Evolutionary conservation across 2,113 vertebrate genomes (phyloP), one percentile per base, ranked within the genome.

Genomic region (Marmota flaviventris): DNA sequence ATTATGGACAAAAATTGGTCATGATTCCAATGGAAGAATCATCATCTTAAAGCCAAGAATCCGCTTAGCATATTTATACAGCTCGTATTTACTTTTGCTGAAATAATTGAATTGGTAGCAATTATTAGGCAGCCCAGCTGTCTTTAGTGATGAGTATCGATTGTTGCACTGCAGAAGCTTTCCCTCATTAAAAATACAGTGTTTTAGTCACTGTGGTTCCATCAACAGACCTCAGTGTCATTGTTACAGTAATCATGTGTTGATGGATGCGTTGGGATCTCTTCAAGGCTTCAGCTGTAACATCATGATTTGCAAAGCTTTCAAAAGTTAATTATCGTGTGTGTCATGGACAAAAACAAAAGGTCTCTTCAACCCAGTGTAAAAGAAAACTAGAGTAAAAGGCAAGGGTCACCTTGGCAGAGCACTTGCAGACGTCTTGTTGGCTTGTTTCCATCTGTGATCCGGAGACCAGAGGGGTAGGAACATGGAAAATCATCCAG

Each of bases 41-140:
- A 63, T 63, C 24, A 37, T 85, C 98, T 96, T 89, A 25, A 97
- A 96, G 39, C 18, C 65, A 89, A 82, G 72, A 93, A 11, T 20
- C 58, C 32, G 14, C 77, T 97, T 98, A 95, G 77, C 93, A 51
- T 98, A 94, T 97, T 98, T 98, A 96, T 97, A 91, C 85, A 96
- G 95, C 94, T 94, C 93, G 85, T 97, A 81, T 97, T 98, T 98
- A 97, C 88, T 95, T 97, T 98, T 97, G 88, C 93, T 97, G 95
- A 96, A 98, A 98, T 98, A 98, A 98, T 98, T 97, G 94, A 96
- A 96, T 98, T 97, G 98, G 94, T 97, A 98, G 96, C 89, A 95
- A 94, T 97, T 96, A 88, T 92, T 97, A 97, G 51, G 58, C 89
- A 45, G 2, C 1, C 1, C 73, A 94, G 87, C 42, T 92, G 91